A percentile compares a stretch with the other conserved stretches of the same genome.
Conservation (phyloP, 2,888 invertebrate genomes). For the Neria commutata region DNA sequence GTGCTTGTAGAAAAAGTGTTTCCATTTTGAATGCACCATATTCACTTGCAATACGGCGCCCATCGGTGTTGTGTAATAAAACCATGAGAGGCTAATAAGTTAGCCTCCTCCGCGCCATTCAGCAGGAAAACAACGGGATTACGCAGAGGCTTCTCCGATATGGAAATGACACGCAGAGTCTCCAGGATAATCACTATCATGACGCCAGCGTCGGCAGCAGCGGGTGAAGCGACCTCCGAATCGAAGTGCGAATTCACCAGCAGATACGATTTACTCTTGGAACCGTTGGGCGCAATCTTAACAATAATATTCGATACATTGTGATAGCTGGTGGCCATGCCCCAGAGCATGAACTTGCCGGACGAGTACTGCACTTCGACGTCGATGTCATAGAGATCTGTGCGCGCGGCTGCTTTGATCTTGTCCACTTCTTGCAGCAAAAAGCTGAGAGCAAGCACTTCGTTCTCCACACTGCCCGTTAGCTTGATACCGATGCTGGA, state of each 20-base stretch:
- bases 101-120: conserved; percentile 72
- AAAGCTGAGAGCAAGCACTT: conserved; percentile 67
- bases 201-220: conserved; percentile 69
- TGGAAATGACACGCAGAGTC: conserved; percentile 62
- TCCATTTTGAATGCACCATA: not conserved
- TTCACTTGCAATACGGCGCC: conserved; percentile 71
- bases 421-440: conserved; percentile 44
- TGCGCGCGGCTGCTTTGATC: conserved; percentile 42
- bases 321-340: conserved; percentile 46
- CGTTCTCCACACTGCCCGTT: conserved; percentile 75
- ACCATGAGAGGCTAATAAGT: conserved; percentile 72
- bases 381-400: conserved; percentile 53
- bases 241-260: conserved; percentile 94
- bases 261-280: conserved; percentile 41
- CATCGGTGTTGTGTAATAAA: conserved; percentile 75
- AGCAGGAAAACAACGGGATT: conserved; percentile 70
- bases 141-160: conserved; percentile 56
- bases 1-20: no score
- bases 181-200: conserved; percentile 71
- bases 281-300: conserved; percentile 44
- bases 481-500: conserved; percentile 67
- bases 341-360: conserved; percentile 46
- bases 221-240: conserved; percentile 81
- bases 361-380: conserved; percentile 50
- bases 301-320: conserved; percentile 57